Percentiles rank a stretch among this genome's conserved stretches.
These are phyloP conservation scores for Pelochelys cantorii DNA, from an alignment of 2,797 vertebrate genomes.

Conservation along the genomic window DNA sequence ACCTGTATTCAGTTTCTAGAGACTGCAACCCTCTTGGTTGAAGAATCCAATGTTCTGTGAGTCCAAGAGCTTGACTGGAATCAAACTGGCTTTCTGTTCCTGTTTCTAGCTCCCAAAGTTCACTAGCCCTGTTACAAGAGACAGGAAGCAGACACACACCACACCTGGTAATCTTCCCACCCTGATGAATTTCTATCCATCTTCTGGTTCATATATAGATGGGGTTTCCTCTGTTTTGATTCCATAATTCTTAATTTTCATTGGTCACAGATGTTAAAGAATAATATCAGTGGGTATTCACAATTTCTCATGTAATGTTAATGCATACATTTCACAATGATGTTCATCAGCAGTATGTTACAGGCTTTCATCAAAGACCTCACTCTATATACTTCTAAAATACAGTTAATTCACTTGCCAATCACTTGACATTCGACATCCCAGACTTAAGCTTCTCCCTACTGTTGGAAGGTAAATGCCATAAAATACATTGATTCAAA, in stretches of 20 bases:
- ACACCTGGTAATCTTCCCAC: not conserved
- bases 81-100: not conserved
- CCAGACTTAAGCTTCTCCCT: not conserved
- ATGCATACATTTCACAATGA: not conserved
- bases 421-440: not conserved
- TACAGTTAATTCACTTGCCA: not conserved
- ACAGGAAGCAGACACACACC: not conserved
- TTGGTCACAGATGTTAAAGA: not conserved
- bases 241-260: not conserved
- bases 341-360: not conserved
- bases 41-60: not conserved
- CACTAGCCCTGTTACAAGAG: not conserved
- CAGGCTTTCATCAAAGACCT: not conserved
- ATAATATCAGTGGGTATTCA: not conserved
- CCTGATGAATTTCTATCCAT: not conserved
- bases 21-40: not conserved
- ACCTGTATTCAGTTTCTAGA: not conserved
- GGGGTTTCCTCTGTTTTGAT: not conserved
- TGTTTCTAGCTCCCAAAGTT: not conserved
- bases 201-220: not conserved
- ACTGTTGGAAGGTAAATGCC: not conserved
- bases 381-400: not conserved
- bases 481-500: not conserved
- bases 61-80: not conserved
- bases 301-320: not conserved